Conservation (phyloP, 1,140 invertebrate species). For the Alviniconcha marisindica region DNA sequence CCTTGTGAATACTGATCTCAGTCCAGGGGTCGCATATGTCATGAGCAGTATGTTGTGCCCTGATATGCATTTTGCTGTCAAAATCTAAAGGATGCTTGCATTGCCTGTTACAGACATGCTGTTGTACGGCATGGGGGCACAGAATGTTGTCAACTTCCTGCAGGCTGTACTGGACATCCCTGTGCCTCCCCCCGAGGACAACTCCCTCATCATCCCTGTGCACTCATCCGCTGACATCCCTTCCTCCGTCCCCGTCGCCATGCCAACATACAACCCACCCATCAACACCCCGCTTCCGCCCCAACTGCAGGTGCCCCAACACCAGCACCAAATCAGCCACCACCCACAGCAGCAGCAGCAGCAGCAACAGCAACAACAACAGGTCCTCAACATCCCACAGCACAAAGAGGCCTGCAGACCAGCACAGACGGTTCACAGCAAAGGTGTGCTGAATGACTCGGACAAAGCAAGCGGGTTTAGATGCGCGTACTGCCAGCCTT, state of each 20-base stretch:
- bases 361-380: background rate
- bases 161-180: constrained; percentile 10
- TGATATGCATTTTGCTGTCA: too few relatives aligned
- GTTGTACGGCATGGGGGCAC: constrained; percentile 18
- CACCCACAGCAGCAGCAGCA: constrained; percentile 10
- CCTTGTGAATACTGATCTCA: too few relatives aligned
- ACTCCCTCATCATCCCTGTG: constrained; percentile 2
- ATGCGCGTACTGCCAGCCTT: constrained; percentile 21
- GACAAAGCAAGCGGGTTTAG: background rate
- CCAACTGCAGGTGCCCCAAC: background rate
- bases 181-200: constrained; percentile 1
- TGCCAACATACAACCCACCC: constrained; percentile 24
- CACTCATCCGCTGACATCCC: background rate
- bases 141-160: constrained; percentile 24
- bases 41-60: too few relatives aligned
- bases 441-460: too few relatives aligned
- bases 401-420: background rate
- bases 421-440: background rate
- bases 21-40: too few relatives aligned
- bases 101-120: constrained; percentile 25
- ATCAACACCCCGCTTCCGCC: background rate
- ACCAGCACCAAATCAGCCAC: background rate
- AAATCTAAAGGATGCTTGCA: too few relatives aligned
- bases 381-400: background rate
- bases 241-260: background rate